Evolutionary conservation across 2,797 vertebrate species (phyloP).

Genomic region (Lepus townsendii): DNA sequence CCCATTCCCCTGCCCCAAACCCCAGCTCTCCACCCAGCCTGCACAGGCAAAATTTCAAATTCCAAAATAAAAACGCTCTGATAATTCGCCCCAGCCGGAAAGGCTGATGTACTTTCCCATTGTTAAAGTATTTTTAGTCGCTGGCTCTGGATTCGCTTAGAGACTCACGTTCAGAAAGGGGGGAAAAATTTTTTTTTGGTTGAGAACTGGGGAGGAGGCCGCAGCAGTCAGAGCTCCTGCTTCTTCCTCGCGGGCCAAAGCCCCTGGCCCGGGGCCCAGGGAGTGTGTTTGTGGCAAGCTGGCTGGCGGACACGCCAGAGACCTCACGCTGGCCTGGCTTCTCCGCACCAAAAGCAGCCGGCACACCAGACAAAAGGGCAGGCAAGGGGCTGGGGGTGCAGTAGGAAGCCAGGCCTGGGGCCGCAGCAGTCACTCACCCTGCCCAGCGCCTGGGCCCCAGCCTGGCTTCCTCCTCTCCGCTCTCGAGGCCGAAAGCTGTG

Average conservation of each 20-base stretch:
- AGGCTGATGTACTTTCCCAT: conserved; percentile 88
- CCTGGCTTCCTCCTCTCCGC: not conserved
- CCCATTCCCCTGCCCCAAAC: conserved; percentile 30
- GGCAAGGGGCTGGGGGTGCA: not conserved
- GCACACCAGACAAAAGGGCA: not conserved
- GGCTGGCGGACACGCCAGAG: conserved; percentile 28
- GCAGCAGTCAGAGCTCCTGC: conserved; percentile 77
- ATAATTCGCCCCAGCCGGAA: conserved; percentile 85
- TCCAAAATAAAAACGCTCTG: conserved; percentile 82
- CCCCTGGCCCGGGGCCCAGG: conserved; percentile 81
- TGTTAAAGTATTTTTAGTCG: conserved; percentile 89
- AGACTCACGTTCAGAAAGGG: conserved; percentile 84
- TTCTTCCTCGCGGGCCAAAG: conserved; percentile 78
- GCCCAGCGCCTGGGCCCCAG: not conserved
- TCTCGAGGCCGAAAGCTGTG: not conserved
- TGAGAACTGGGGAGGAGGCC: conserved; percentile 43
- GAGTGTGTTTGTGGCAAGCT: conserved; percentile 78
- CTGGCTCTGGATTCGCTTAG: conserved; percentile 86
- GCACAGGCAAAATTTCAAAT: conserved; percentile 77
- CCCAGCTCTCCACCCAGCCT: conserved; percentile 75
- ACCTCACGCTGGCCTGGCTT: conserved; percentile 53
- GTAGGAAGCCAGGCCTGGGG: not conserved
- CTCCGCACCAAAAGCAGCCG: conserved; percentile 70
- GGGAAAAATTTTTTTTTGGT: conserved; percentile 34
- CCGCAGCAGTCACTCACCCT: not conserved